Percentiles rank a stretch among this genome's conserved stretches.
phyloP scores from a whole-genome alignment of 2,797 vertebrate species.

The Myripristis jacobus region DNA sequence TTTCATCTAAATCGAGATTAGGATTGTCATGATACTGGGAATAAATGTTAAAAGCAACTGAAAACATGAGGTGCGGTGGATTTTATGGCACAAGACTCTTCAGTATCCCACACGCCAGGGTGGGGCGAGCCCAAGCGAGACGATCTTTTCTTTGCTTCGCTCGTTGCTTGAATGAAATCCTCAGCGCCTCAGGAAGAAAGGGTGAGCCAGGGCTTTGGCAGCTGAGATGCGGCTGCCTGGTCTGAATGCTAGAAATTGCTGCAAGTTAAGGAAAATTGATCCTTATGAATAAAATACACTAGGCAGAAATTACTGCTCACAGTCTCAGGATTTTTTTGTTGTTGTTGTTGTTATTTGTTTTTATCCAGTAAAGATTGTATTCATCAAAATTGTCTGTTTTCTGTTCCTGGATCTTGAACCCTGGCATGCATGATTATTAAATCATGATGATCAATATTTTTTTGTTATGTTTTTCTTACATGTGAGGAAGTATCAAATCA shows the following conservation, averaged over 20 bases:
- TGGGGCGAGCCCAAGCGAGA: conserved; percentile 6
- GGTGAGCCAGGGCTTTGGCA: conserved; percentile 77
- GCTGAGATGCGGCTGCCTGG: conserved; percentile 80
- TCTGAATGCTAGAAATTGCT: conserved; percentile 82
- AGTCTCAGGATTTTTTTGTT: too few species aligned
- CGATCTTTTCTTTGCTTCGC: background rate
- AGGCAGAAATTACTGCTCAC: background rate
- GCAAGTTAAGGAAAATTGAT: conserved; percentile 42
- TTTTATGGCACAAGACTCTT: conserved; percentile 23
- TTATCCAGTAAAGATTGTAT: too few species aligned
- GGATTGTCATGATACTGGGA: conserved; percentile 46
- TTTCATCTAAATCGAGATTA: background rate
- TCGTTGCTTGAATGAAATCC: background rate
- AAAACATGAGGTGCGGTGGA: background rate
- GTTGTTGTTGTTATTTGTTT: too few species aligned
- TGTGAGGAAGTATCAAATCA: too few species aligned
- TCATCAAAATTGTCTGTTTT: too few species aligned
- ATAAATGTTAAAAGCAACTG: conserved; percentile 18
- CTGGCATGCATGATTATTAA: too few species aligned
- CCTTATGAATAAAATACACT: background rate
- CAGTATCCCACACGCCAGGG: background rate
- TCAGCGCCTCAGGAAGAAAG: conserved; percentile 75
- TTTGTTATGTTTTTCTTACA: too few species aligned
- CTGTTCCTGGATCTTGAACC: too few species aligned
- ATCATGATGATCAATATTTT: too few species aligned